phyloP scores from a whole-genome alignment of 2,113 vertebrate genomes.

The Hippocampus comes region DNA sequence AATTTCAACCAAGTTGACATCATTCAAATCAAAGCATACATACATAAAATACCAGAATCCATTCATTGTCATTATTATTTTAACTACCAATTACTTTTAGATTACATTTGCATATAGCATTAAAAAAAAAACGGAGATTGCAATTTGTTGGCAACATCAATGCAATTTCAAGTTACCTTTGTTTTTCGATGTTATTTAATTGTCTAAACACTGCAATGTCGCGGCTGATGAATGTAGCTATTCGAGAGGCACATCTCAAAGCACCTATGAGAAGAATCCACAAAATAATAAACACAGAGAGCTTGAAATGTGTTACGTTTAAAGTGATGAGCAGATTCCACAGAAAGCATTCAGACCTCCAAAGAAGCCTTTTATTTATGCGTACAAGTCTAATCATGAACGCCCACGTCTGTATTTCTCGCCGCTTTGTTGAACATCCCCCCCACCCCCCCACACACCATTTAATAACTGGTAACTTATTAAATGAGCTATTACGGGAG shows the following conservation, averaged over 20 bases:
- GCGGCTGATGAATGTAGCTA: neutral
- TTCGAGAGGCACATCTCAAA: neutral
- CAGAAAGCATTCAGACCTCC: constrained; percentile 4
- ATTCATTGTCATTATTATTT: neutral
- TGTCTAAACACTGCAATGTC: neutral
- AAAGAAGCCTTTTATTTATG: neutral
- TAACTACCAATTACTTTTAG: too few relatives aligned
- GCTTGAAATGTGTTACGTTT: neutral
- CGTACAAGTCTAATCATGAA: neutral
- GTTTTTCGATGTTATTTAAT: neutral
- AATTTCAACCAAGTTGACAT: too few relatives aligned
- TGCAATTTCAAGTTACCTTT: neutral
- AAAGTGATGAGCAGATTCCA: neutral
- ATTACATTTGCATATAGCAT: too few relatives aligned
- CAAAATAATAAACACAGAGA: neutral
- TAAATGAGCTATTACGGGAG: constrained; percentile 27
- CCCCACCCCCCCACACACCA: neutral
- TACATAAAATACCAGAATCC: too few relatives aligned
- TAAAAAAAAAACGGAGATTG: too few relatives aligned
- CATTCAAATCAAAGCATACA: too few relatives aligned
- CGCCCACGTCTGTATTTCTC: neutral
- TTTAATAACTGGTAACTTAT: constrained; percentile 14
- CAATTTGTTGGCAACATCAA: neutral
- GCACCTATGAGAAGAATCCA: neutral
- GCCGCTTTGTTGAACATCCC: constrained; percentile 4